Conservation (phyloP, 2,113 vertebrate species). For the Prietella phreatophila region DNA sequence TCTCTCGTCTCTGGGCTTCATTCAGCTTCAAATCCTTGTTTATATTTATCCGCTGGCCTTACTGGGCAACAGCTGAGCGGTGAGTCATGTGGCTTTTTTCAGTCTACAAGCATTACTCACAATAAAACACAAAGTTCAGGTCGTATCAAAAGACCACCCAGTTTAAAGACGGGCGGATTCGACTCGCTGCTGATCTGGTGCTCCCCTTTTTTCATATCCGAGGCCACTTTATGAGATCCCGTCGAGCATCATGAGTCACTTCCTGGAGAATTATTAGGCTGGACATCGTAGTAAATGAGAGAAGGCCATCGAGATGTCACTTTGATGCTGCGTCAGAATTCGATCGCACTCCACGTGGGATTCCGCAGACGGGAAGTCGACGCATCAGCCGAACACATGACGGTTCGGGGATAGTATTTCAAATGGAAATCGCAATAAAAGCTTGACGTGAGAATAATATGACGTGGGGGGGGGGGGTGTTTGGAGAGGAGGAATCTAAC, state of each 20-base stretch:
- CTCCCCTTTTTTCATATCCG: neutral
- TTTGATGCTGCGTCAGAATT: neutral
- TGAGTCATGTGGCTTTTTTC: conserved; percentile 7
- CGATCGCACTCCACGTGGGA: neutral
- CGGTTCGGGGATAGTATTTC: neutral
- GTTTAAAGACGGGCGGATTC: neutral
- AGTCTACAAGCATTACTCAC: conserved; percentile 15
- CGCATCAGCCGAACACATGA: conserved; percentile 14
- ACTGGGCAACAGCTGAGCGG: conserved; percentile 6
- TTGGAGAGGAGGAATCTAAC: no score
- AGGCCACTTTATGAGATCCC: conserved; percentile 5
- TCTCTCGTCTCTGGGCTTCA: neutral
- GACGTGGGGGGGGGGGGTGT: neutral
- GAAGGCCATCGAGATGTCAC: neutral
- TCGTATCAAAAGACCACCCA: conserved; percentile 29
- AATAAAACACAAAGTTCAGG: conserved; percentile 17
- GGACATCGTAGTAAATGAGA: neutral
- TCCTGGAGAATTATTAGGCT: conserved; percentile 4
- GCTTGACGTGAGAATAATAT: neutral
- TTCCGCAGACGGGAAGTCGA: neutral
- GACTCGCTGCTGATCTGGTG: neutral
- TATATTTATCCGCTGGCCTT: conserved; percentile 3
- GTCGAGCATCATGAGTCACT: conserved; percentile 19
- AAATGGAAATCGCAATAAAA: conserved; percentile 16
- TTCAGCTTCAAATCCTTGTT: neutral